Base-by-base conservation (phyloP, 2,888 invertebrate species). In the Stramonita haemastoma region DNA sequence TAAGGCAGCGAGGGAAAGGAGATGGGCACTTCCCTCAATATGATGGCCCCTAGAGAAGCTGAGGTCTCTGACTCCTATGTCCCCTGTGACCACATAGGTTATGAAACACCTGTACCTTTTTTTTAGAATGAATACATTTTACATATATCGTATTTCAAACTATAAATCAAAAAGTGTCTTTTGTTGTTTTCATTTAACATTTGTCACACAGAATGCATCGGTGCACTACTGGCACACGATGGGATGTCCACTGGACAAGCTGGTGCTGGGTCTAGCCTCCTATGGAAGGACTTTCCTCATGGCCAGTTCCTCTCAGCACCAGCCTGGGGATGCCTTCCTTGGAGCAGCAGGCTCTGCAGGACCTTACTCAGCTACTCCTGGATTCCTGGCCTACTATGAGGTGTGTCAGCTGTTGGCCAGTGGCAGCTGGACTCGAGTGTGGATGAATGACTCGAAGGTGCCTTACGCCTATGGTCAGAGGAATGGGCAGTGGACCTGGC, bases 361-460 rank as follows among this genome's bases (percentile, higher is more conserved):
- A 73, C 73, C 73, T 26, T 73, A 73, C 73, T 73, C 73, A 73
- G 73, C 26, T 73, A 73, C 73, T 73, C 73, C 73, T n/a, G 73
- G 73, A 22, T 83, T 83, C 26, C 26, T 56, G 29, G 36, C 36
- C 36, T 83, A 83, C 34, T 56, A 36, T 22, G 83, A 56, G 79
- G 34, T 79, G 15, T 79, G 79, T 34, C 34, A 79, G 34, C 79
- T 79, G 34, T 32, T 79, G 32, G 34, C 29, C 79, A 79, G 79
- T 34, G 79, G 79, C 34, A 22, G 79, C 34, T 79, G 79, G 79
- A 79, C 79, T 17, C 88, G 91, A 85, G 90, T 89, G 36, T 93
- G 93, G 93, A 90, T 91, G 79, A 79, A 91, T 11, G 91, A 91
- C 57, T 91, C 91, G 34, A 98, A 98, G 77, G 92, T 92, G 0